Evolutionary conservation across 2,113 vertebrate genomes (phyloP), one percentile per base, ranked within the genome.

Genomic region (Pogonocichla stellata): DNA sequence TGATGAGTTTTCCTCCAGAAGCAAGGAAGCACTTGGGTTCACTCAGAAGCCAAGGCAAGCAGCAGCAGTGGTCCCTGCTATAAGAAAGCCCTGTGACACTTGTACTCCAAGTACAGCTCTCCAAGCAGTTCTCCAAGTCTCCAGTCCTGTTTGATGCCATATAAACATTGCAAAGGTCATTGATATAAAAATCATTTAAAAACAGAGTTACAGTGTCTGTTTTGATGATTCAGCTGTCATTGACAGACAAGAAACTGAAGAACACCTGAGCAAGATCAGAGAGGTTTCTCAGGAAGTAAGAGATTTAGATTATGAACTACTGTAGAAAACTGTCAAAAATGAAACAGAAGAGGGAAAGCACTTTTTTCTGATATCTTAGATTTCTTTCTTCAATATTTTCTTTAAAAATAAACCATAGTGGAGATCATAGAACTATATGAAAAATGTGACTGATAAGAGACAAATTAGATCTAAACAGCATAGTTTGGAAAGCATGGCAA

Each of bases 191-290:
- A 12, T 34, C 5, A 58, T 58, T 74, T 79, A 48, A 50, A 4
- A 66, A 58, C 15, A 33, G 34, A 38, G 33, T 67, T 65, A 64
- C 2, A 48, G 10, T 29, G 12, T 31, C 29, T 54, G 12, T 43
- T 92, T n/a, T 56, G 36, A 36, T 29, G 17, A 74, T 33, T 62
- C 38, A 28, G n/a, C 33, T 62, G 22, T 9, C 75, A 29, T 34
- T 64, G n/a, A 56, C 8, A 0, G 0, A 38, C 13, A 14, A 60
- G 18, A 67, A 47, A 18, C 31, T 24, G 31, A 58, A 5, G 18
- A 75, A 34, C 9, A 86, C 38, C 4, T 62, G 47, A 78, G 18
- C 51, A n/a, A 78, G 38, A 69, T 16, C 0, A 57, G 6, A n/a
- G 14, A 14, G 10, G 0, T 84, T 86, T 64, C 29, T 82, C 11